Conservation (phyloP, 2,888 invertebrate species). For the Norana najaformis region DNA sequence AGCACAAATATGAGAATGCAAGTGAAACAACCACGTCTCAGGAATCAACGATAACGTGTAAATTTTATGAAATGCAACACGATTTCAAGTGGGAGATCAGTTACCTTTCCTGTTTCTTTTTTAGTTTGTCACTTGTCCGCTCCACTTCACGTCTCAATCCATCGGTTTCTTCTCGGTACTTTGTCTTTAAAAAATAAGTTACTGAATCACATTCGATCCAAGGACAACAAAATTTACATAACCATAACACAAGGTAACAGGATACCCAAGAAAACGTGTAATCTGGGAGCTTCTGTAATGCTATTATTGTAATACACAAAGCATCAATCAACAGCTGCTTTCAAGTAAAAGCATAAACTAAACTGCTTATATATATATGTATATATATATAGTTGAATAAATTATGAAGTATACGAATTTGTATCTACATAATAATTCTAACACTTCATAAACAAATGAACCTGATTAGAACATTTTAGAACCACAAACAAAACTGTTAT, state of each 20-base stretch:
- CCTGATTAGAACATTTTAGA: no score
- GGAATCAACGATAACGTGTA: not conserved
- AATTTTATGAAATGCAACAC: not conserved
- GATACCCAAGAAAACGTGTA: not conserved
- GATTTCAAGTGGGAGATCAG: no score
- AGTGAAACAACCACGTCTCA: not conserved
- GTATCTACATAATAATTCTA: no score
- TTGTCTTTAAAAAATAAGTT: conserved; percentile 3
- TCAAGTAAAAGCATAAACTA: no score
- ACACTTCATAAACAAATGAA: not conserved
- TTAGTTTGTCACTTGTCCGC: conserved; percentile 57
- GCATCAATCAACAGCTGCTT: no score
- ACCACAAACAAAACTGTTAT: no score
- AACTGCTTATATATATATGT: no score
- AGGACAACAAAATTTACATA: not conserved
- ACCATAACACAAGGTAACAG: not conserved
- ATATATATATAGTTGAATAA: no score
- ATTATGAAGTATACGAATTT: no score
- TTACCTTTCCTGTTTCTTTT: conserved; percentile 63
- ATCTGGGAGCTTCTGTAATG: not conserved
- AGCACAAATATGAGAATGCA: not conserved
- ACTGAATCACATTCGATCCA: not conserved
- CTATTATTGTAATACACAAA: no score
- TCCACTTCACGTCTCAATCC: conserved; percentile 44
- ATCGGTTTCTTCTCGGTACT: conserved; percentile 19